These are phyloP conservation scores for Polietes domitor DNA, from an alignment of 2,888 invertebrate genomes.

Conservation along the genomic window DNA sequence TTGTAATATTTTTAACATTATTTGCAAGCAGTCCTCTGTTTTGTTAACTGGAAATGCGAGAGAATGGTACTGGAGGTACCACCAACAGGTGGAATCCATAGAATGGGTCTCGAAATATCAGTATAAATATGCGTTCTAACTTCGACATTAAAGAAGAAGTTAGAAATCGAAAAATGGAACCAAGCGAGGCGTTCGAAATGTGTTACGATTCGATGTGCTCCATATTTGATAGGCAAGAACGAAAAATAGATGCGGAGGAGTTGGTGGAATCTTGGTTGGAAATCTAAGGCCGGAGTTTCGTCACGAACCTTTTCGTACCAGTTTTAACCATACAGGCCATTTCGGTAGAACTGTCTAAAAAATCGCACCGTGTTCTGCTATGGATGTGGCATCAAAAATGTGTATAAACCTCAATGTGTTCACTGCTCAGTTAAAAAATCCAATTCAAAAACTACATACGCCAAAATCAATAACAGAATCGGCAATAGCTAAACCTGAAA, in stretches of 20 bases:
- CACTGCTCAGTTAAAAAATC: not conserved
- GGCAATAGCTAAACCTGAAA: not conserved
- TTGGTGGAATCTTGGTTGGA: slow-evolving; percentile 15
- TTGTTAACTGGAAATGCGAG: slow-evolving; percentile 21
- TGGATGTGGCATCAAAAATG: slow-evolving; percentile 31
- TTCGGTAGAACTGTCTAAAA: slow-evolving; percentile 13
- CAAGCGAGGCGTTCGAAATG: slow-evolving; percentile 15
- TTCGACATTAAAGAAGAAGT: slow-evolving; percentile 28
- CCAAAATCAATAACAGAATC: not conserved
- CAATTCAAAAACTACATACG: slow-evolving; percentile 17
- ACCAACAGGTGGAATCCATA: slow-evolving; percentile 13
- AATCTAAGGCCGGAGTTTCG: too few species aligned
- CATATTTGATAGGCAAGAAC: not conserved
- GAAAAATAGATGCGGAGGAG: not conserved
- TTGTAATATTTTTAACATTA: slow-evolving; percentile 28
- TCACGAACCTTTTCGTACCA: too few species aligned
- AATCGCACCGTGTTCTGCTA: slow-evolving; percentile 31
- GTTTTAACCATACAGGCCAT: too few species aligned
- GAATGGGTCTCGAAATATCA: slow-evolving; percentile 25
- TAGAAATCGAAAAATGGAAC: slow-evolving; percentile 44
- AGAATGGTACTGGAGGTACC: slow-evolving; percentile 38
- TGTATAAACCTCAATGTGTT: slow-evolving; percentile 7
- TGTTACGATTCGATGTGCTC: slow-evolving; percentile 11
- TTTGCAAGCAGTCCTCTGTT: slow-evolving; percentile 29
- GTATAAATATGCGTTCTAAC: slow-evolving; percentile 16